A percentile compares a stretch with the other conserved stretches of the same genome.
Evolutionary conservation across 2,888 invertebrate genomes (phyloP).

Genomic region (Scaptomyza parva): DNA sequence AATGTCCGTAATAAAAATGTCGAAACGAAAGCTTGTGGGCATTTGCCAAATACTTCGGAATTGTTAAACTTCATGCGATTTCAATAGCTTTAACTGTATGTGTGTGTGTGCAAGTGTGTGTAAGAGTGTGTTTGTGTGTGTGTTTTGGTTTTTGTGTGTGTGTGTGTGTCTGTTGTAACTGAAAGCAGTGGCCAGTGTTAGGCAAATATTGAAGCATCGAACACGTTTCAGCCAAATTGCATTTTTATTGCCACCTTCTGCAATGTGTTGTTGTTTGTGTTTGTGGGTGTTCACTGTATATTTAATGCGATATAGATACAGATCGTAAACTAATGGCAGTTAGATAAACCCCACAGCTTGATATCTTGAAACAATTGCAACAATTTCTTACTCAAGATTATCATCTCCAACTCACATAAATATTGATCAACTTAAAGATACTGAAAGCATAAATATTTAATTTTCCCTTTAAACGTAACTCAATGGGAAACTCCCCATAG

Average conservation of each 20-base stretch:
- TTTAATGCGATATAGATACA: conserved; percentile 23
- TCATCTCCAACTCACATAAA: background rate
- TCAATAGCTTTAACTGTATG: conserved; percentile 54
- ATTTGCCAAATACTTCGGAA: conserved; percentile 66
- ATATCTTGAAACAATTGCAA: conserved; percentile 1
- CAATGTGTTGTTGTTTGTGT: no score
- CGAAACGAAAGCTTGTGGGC: conserved; percentile 72
- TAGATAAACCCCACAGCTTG: background rate
- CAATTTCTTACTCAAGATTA: background rate
- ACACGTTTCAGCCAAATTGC: conserved; percentile 77
- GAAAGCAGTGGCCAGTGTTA: conserved; percentile 48
- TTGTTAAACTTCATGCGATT: conserved; percentile 61
- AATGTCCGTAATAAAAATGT: conserved; percentile 64
- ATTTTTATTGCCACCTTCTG: conserved; percentile 74
- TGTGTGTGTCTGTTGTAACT: conserved; percentile 37
- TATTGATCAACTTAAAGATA: background rate
- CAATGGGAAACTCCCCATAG: background rate
- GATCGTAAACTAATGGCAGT: conserved; percentile 7
- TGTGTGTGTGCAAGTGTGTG: conserved; percentile 15
- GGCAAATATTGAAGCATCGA: conserved; percentile 75
- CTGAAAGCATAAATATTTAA: background rate
- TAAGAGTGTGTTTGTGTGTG: conserved; percentile 17
- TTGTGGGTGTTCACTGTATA: conserved; percentile 29
- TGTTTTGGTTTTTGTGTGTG: conserved; percentile 26
- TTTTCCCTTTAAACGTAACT: no score